Evolutionary conservation across 2,888 invertebrate genomes (phyloP).

Genomic region (Cerastoderma edule): DNA sequence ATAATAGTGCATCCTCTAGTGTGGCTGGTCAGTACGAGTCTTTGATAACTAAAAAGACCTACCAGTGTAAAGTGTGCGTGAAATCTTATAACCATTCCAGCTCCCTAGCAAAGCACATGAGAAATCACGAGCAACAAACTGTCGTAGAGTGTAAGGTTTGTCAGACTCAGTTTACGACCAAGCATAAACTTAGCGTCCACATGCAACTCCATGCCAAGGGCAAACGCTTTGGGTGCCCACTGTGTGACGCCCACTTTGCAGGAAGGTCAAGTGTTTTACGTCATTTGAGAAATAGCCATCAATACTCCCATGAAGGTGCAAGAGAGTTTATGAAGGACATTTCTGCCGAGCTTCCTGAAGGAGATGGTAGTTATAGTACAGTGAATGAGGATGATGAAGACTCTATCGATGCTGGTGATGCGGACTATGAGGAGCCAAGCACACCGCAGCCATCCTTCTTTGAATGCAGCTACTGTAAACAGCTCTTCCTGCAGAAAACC

Average conservation of each 20-base stretch:
- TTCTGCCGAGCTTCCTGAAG: conserved; percentile 29
- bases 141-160: conserved; percentile 44
- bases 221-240: conserved; percentile 42
- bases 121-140: conserved; percentile 29
- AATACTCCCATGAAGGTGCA: conserved; percentile 45
- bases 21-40: not conserved
- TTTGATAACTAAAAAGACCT: conserved; percentile 3
- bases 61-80: conserved; percentile 38
- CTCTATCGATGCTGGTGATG: conserved; percentile 22
- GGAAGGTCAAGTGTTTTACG: conserved; percentile 49
- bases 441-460: too few species aligned
- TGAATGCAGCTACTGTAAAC: conserved; percentile 36
- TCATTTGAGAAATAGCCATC: conserved; percentile 51
- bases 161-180: conserved; percentile 30
- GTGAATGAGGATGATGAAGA: conserved; percentile 29
- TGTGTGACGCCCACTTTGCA: conserved; percentile 46
- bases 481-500: conserved; percentile 38
- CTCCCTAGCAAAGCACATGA: conserved; percentile 51
- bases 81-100: conserved; percentile 49
- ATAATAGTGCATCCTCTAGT: not conserved
- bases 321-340: conserved; percentile 43
- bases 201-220: conserved; percentile 32
- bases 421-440: conserved; percentile 14
- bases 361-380: conserved; percentile 8
- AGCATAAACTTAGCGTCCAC: conserved; percentile 40